Evolutionary conservation across 2,888 invertebrate species (phyloP), one percentile per base, ranked within the genome.

Genomic region (Drymonia ruficornis): DNA sequence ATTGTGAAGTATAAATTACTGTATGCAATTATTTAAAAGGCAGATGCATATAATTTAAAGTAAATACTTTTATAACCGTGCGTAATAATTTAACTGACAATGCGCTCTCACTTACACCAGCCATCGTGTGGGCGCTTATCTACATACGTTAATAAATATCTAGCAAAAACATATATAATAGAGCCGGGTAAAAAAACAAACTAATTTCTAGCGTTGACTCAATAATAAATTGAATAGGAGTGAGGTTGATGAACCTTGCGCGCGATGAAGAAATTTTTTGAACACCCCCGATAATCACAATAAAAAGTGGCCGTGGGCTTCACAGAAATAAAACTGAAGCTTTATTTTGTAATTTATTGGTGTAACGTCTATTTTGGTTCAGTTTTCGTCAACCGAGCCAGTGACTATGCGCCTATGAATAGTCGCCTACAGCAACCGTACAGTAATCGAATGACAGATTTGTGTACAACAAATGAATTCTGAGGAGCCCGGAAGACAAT

Each of bases 311-410:
- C 66, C 73, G 75, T 65, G 66, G 56, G 50, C 59, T 64, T 75
- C 74, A 76, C 81, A 77, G 76, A 83, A 86, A 85, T 84, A 83
- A 82, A 80, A 74, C 74, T 70, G 73, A 66, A 77, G 78, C 81
- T 82, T 83, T 82, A 86, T 84, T 84, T 84, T 83, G 66, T 84
- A 90, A 90, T 89, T 87, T 90, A 91, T 89, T 76, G 77, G 76
- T 81, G 80, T 76, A 74, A 78, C 76, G 71, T 86, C 86, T 90
- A 89, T 89, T 90, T 89, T 80, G 76, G 83, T 78, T 72, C 67
- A 69, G 78, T 82, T 88, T 87, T 89, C 85, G 83, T 87, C 85
- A 81, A 83, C 86, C 66, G 68, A 65, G 70, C 71, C 15, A 70
- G 73, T 63, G 76, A 72, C 63, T 71, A 50, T 72, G 59, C 56